phyloP scores from a whole-genome alignment of 92 coral and sea anemone genomes.

The Phenganax subtilis region DNA sequence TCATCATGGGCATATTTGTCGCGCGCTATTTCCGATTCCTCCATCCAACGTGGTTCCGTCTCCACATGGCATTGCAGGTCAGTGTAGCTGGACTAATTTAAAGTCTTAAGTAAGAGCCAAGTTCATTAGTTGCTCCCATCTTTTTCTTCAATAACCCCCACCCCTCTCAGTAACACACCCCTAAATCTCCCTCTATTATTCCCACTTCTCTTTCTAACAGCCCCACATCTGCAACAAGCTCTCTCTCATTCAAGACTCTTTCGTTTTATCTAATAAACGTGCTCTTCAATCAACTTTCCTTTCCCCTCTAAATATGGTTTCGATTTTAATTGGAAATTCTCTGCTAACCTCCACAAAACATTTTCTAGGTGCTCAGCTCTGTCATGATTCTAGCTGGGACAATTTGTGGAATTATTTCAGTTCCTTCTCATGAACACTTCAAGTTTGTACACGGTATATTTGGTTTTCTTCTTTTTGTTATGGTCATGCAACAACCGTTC shows the following conservation, averaged over 20 bases:
- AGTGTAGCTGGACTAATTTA: background rate
- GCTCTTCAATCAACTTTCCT: background rate
- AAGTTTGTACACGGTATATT: slow-evolving; percentile 81
- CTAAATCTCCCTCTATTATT: too few relatives aligned
- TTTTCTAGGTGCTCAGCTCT: slow-evolving; percentile 60
- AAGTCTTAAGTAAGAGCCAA: too few relatives aligned
- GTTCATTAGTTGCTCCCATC: too few relatives aligned
- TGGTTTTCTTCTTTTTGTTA: slow-evolving; percentile 69
- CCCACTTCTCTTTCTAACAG: too few relatives aligned
- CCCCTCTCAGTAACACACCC: too few relatives aligned
- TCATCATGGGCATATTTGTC: slow-evolving; percentile 81
- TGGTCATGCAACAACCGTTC: slow-evolving; percentile 76
- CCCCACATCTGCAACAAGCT: too few relatives aligned
- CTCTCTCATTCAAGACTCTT: too few relatives aligned
- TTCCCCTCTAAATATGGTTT: too few relatives aligned
- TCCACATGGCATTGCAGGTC: slow-evolving; percentile 88
- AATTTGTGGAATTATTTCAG: slow-evolving; percentile 70
- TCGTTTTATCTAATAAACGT: background rate
- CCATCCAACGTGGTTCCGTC: slow-evolving; percentile 91
- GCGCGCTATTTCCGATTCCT: slow-evolving; percentile 83
- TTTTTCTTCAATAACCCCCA: too few relatives aligned
- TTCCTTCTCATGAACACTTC: slow-evolving; percentile 79
- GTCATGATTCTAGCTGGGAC: slow-evolving; percentile 68
- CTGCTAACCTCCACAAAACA: background rate
- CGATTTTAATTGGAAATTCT: too few relatives aligned